Percentiles rank a stretch among this genome's conserved stretches.
These are phyloP conservation scores for Ips nitidus DNA, from an alignment of 1,140 invertebrate genomes.

Conservation along the genomic window DNA sequence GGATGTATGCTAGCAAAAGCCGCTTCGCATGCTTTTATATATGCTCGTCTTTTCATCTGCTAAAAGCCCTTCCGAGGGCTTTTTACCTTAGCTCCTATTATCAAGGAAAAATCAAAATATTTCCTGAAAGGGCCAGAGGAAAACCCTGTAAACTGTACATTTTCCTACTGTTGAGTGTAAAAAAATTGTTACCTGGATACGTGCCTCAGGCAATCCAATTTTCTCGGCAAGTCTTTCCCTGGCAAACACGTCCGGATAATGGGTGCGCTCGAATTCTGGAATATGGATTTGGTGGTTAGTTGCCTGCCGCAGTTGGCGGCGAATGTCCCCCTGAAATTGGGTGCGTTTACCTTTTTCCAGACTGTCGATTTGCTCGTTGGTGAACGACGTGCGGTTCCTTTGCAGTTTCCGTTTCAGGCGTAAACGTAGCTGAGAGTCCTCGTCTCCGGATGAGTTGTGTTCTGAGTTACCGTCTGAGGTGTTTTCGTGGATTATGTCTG, in stretches of 20 bases:
- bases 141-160: not conserved
- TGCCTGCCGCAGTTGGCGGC: not conserved
- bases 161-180: conserved; percentile 44
- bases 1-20: not conserved
- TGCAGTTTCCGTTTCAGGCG: conserved; percentile 96
- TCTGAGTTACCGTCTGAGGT: conserved; percentile 74
- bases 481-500: conserved; percentile 61
- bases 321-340: not conserved
- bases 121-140: not conserved
- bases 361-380: conserved; percentile 98
- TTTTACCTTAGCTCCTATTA: no score
- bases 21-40: not conserved
- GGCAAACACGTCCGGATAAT: conserved; percentile 94
- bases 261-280: conserved; percentile 72
- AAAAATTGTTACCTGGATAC: conserved; percentile 84
- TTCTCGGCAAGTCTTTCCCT: conserved; percentile 93
- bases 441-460: conserved; percentile 76
- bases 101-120: no score
- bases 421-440: conserved; percentile 84
- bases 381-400: conserved; percentile 97
- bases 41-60: conserved; percentile 30
- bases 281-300: conserved; percentile 38
- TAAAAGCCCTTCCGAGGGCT: conserved; percentile 7
- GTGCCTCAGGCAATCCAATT: conserved; percentile 94
- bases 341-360: conserved; percentile 86